phyloP scores from a whole-genome alignment of 1,140 invertebrate species.

The Drosophila asahinai region DNA sequence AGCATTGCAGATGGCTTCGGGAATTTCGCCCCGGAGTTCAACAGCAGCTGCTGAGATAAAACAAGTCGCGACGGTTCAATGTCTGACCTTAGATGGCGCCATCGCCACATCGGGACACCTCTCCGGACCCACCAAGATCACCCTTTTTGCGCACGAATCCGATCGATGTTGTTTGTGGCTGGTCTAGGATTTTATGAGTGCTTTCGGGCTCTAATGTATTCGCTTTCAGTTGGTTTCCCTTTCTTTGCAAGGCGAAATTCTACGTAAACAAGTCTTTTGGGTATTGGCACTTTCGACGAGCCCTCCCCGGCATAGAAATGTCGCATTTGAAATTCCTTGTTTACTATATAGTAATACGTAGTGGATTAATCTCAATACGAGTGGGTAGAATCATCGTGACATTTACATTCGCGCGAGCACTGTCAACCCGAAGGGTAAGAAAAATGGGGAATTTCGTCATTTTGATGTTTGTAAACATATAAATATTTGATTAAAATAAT shows the following conservation, averaged over 20 bases:
- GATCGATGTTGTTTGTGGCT: conserved; percentile 37
- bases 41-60: conserved; percentile 45
- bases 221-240: conserved; percentile 49
- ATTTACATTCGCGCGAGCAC: conserved; percentile 22
- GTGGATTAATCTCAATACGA: conserved; percentile 33
- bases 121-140: conserved; percentile 9
- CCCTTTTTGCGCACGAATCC: conserved; percentile 21
- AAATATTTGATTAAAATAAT: conserved; percentile 7
- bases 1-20: conserved; percentile 66
- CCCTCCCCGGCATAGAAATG: conserved; percentile 33
- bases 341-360: conserved; percentile 23
- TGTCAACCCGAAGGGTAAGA: not conserved
- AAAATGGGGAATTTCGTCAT: not conserved
- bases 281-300: conserved; percentile 25
- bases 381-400: conserved; percentile 19
- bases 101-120: conserved; percentile 23
- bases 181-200: conserved; percentile 28
- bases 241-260: conserved; percentile 39
- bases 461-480: conserved; percentile 13
- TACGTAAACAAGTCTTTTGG: conserved; percentile 30
- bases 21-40: conserved; percentile 54
- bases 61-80: conserved; percentile 59
- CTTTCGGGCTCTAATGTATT: conserved; percentile 28
- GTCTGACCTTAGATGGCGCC: conserved; percentile 75
- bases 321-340: conserved; percentile 33